Base-by-base conservation (phyloP, 1,140 invertebrate genomes). In the Maconellicoccus hirsutus region DNA sequence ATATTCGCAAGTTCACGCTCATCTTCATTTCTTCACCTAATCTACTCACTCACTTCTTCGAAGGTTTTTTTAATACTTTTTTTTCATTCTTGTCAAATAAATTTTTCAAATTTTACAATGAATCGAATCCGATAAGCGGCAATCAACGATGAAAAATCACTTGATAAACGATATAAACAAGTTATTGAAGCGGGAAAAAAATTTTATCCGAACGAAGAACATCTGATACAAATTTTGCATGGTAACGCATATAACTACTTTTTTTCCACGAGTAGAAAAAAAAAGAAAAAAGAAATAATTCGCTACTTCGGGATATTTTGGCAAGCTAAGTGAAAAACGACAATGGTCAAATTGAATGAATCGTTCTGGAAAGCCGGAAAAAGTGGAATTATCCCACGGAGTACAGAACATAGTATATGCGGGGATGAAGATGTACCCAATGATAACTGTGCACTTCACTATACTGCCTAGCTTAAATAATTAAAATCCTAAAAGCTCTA, bases 381-480 rank as follows among this genome's bases (percentile, higher is more conserved):
- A 66, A 66, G 61, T 26, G 21, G 61, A 66, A 66, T 66, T 66
- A 26, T 66, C 61, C 61, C 61, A 25, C 25, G 61, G 61, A 22
- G 61, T 66, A 66, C 19, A 25, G 6, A 25, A 66, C 61, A 66
- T 23, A 66, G 25, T 23, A 16, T 26, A 59, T 59, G 25, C 10
- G 61, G 10, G 61, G 21, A 66, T 66, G 25, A 66, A 66, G 61
- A 66, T 66, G 25, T 66, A 66, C 21, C 25, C 61, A 66, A 66
- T 66, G 61, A 66, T 66, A 66, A 66, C 61, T 66, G 61, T 66
- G 61, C 61, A 66, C 61, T 66, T 66, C 25, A 66, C 61, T 66
- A 66, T 66, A 66, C 61, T 66, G 61, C 61, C 61, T 66, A 66
- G 61, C 61, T 66, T 66, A 66, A 66, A 66, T 66, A 66, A 66